These are phyloP conservation scores for Oplegnathus fasciatus DNA, from an alignment of 2,113 vertebrate species.

Conservation along the genomic window DNA sequence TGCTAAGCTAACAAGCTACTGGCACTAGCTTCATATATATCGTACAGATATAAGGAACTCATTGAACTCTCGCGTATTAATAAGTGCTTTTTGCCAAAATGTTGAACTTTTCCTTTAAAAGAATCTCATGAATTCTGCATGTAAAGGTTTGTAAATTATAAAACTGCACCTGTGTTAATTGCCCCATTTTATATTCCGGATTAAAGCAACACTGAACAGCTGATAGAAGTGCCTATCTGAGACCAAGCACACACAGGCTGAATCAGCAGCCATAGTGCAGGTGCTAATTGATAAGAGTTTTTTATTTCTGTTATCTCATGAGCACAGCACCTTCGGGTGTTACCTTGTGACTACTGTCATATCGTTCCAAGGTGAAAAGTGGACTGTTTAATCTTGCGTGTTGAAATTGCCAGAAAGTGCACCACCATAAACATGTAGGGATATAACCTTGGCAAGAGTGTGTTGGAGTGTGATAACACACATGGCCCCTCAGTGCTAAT, in stretches of 20 bases:
- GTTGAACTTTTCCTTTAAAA: neutral
- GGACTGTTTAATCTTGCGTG: constrained; percentile 54
- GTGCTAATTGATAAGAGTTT: constrained; percentile 58
- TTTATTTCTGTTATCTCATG: constrained; percentile 50
- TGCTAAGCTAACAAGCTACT: neutral
- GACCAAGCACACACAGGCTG: constrained; percentile 28
- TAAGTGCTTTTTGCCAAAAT: too few species aligned
- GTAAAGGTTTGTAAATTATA: neutral
- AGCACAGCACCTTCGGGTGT: constrained; percentile 45
- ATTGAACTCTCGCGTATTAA: neutral
- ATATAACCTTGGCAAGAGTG: constrained; percentile 61
- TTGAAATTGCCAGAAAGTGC: constrained; percentile 50
- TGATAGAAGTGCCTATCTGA: neutral
- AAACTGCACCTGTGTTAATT: neutral
- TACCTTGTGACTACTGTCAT: constrained; percentile 50
- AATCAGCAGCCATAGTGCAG: constrained; percentile 49
- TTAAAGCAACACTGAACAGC: neutral
- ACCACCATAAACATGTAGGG: constrained; percentile 47
- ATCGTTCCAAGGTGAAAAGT: constrained; percentile 46
- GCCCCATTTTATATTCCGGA: neutral
- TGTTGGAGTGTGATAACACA: constrained; percentile 70
- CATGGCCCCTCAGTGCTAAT: constrained; percentile 44
- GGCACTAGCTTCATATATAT: neutral
- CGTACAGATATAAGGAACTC: neutral
- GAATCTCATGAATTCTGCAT: neutral